Percentiles rank a stretch among this genome's conserved stretches.
phyloP scores from a whole-genome alignment of 2,113 vertebrate species.

The Isichthys henryi region DNA sequence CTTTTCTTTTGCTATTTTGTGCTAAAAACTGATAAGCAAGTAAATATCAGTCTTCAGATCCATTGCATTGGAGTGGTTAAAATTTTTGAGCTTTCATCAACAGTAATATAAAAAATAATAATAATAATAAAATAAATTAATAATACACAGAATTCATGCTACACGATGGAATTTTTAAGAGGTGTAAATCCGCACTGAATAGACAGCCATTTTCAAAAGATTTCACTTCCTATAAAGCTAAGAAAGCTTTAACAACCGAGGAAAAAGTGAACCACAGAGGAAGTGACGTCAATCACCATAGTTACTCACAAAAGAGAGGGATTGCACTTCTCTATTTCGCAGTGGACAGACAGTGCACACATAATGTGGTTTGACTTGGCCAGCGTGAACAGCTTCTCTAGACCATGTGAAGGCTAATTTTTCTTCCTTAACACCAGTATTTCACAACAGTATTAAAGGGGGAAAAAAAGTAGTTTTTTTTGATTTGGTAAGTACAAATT shows the following conservation, averaged over 20 bases:
- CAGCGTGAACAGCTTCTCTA: not conserved
- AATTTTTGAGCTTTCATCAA: not conserved
- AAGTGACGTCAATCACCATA: constrained; percentile 57
- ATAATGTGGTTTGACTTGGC: not conserved
- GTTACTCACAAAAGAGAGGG: constrained; percentile 40
- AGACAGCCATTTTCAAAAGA: not conserved
- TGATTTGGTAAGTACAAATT: constrained; percentile 33
- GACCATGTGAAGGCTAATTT: constrained; percentile 8
- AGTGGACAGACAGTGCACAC: not conserved
- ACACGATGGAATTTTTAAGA: not conserved
- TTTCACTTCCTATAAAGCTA: constrained; percentile 8
- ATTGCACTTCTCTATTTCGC: constrained; percentile 36
- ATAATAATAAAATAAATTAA: not conserved
- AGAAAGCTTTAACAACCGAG: not conserved
- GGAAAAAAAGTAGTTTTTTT: not conserved
- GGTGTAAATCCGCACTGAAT: not conserved
- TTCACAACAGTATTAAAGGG: not conserved
- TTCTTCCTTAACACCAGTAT: not conserved
- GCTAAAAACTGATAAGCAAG: not conserved
- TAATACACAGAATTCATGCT: not conserved
- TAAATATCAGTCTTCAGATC: not conserved
- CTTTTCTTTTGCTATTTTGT: not conserved
- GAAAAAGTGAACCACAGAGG: constrained; percentile 38
- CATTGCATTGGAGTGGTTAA: not conserved
- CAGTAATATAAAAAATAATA: not conserved